These are phyloP conservation scores for Meriones psammophilus DNA, from an alignment of 2,797 vertebrate genomes.

Conservation along the genomic window DNA sequence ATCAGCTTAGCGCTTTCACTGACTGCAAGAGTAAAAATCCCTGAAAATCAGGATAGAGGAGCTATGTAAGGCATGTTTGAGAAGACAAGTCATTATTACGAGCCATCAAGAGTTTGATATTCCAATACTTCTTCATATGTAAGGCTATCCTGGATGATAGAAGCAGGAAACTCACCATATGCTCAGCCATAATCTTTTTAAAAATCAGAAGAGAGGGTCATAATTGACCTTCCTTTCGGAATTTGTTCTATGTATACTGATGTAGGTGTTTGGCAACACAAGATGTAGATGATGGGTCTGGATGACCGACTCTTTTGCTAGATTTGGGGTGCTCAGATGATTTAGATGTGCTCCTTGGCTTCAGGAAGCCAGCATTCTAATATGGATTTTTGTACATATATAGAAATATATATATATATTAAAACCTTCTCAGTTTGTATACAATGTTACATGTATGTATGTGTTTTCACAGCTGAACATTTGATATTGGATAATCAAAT, in stretches of 20 bases:
- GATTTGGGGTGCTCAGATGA: not conserved
- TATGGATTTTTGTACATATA: not conserved
- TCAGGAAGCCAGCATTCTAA: not conserved
- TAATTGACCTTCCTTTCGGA: not conserved
- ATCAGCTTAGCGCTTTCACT: not conserved
- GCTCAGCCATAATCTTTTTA: not conserved
- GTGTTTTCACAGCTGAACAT: not conserved
- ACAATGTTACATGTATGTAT: not conserved
- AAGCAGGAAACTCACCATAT: not conserved
- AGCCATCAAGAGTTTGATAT: not conserved
- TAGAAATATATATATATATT: too few species aligned
- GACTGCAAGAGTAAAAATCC: not conserved
- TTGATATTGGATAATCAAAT: not conserved
- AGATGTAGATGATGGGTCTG: not conserved
- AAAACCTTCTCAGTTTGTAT: not conserved
- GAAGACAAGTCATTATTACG: not conserved
- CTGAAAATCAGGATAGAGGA: not conserved
- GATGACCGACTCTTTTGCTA: not conserved
- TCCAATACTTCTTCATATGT: not conserved
- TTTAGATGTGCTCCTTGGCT: not conserved
- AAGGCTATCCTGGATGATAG: not conserved
- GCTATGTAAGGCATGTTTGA: not conserved
- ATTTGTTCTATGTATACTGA: not conserved
- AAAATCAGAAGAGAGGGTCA: not conserved
- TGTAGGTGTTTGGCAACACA: not conserved